phyloP scores from a whole-genome alignment of 1,140 invertebrate genomes.

The Drosophila insularis region DNA sequence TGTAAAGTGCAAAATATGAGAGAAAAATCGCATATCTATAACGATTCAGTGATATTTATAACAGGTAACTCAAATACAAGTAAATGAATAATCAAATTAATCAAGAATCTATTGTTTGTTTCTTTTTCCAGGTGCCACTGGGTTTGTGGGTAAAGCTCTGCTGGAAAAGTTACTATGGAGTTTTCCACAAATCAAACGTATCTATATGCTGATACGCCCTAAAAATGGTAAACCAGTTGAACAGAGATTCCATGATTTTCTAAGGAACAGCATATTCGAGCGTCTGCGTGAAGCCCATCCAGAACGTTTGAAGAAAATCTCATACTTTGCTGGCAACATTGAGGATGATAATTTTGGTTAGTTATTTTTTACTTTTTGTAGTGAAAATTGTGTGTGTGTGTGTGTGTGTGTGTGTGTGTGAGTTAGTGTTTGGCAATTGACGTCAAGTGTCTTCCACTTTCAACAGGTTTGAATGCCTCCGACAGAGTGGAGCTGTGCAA shows the following conservation, averaged over 20 bases:
- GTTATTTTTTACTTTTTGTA: background rate
- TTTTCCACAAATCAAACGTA: slow-evolving; percentile 86
- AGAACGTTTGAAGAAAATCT: slow-evolving; percentile 79
- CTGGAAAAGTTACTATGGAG: slow-evolving; percentile 88
- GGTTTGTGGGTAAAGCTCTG: slow-evolving; percentile 87
- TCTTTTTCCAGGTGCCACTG: slow-evolving; percentile 60
- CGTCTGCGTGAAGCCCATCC: slow-evolving; percentile 62
- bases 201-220: slow-evolving; percentile 88
- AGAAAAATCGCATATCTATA: slow-evolving; percentile 54
- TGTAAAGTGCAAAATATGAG: slow-evolving; percentile 22
- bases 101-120: background rate
- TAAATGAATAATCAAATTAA: background rate
- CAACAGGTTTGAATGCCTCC: slow-evolving; percentile 85
- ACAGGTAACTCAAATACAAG: slow-evolving; percentile 50
- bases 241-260: slow-evolving; percentile 66
- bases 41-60: slow-evolving; percentile 73
- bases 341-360: slow-evolving; percentile 75
- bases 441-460: slow-evolving; percentile 12
- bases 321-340: slow-evolving; percentile 82
- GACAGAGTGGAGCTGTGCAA: slow-evolving; percentile 85
- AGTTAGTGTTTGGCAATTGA: too few species aligned
- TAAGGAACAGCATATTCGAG: slow-evolving; percentile 74
- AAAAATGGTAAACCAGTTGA: slow-evolving; percentile 82
- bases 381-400: slow-evolving; percentile 24
- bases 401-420: slow-evolving; percentile 7